Evolutionary conservation across 1,140 invertebrate species (phyloP), one percentile per base, ranked within the genome.

Genomic region (Cotesia chilonis): DNA sequence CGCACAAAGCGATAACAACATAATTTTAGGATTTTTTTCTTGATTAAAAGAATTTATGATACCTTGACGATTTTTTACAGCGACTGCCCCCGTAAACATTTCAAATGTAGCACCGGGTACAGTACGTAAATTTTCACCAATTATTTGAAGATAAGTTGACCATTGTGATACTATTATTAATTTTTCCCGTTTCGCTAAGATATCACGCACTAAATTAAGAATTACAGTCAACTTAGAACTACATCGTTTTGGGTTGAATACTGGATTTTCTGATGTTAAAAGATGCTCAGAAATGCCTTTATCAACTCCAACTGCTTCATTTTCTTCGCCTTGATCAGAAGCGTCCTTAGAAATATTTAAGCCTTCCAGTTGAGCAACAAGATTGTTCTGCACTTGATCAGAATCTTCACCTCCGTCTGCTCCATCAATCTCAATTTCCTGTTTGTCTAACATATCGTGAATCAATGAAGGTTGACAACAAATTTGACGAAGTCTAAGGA

Each of bases 391-490:
- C 28, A 3, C 1, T 28, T 28, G 28, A 3, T 1, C 41, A 47
- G 6, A 9, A 10, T 47, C 41, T 47, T 2, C 6, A 9, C 10
- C 10, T 47, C 10, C 41, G 74, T 41, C 71, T 79, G 84, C 74
- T 7, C 73, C 84, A 17, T 77, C 76, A 12, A 54, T 80, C 79
- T 55, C 80, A 66, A 79, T 84, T 71, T 88, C 82, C 51, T 89
- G 88, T 71, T 83, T 82, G 73, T 92, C 89, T 67, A 94, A 71
- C 91, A 94, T 93, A 68, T 87, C 82, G 74, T 89, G 88, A 69
- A 97, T 94, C 0, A 98, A 88, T 7, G 91, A 91, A 0, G 95
- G 92, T 88, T 98, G 95, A 80, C 94, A 94, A 83, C 96, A 97
- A 64, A 95, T 91, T 82, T 98, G 96, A 4, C 96, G 87, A 64